Evolutionary conservation across 2,888 invertebrate species (phyloP).

Genomic region (Zelleria hepariella): DNA sequence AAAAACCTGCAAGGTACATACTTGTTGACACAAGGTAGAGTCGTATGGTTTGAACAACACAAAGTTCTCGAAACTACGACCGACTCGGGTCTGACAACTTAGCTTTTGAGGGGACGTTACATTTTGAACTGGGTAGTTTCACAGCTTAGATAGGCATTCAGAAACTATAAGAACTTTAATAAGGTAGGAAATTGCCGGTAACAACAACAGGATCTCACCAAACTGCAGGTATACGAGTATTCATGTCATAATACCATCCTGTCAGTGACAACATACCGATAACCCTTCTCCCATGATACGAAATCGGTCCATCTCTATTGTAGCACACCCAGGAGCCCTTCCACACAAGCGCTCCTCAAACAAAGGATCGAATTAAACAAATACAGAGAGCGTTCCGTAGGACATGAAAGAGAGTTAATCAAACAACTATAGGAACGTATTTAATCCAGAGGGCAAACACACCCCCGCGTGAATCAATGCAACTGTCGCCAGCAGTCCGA

Average conservation of each 20-base stretch:
- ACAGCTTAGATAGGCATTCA: too few species aligned
- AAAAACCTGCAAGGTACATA: too few species aligned
- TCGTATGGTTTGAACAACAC: too few species aligned
- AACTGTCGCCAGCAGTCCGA: constrained; percentile 39
- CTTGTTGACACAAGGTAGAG: too few species aligned
- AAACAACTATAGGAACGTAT: constrained; percentile 46
- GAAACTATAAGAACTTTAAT: too few species aligned
- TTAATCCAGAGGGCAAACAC: constrained; percentile 38
- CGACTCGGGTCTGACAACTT: too few species aligned
- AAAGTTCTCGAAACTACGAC: too few species aligned
- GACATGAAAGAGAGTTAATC: constrained; percentile 70
- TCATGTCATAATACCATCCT: constrained; percentile 37
- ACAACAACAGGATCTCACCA: constrained; percentile 22
- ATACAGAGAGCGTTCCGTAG: constrained; percentile 57
- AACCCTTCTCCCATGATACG: constrained; percentile 45
- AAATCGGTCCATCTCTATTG: constrained; percentile 44
- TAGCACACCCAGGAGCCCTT: constrained; percentile 40
- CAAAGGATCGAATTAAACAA: constrained; percentile 70
- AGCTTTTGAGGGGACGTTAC: too few species aligned
- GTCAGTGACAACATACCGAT: constrained; percentile 48
- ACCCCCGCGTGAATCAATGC: constrained; percentile 36
- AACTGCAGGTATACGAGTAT: constrained; percentile 42
- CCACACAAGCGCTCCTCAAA: constrained; percentile 61
- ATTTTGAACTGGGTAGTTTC: too few species aligned
- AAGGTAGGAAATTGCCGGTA: too few species aligned